phyloP scores from a whole-genome alignment of 2,888 invertebrate genomes.

The Sericinus montela region DNA sequence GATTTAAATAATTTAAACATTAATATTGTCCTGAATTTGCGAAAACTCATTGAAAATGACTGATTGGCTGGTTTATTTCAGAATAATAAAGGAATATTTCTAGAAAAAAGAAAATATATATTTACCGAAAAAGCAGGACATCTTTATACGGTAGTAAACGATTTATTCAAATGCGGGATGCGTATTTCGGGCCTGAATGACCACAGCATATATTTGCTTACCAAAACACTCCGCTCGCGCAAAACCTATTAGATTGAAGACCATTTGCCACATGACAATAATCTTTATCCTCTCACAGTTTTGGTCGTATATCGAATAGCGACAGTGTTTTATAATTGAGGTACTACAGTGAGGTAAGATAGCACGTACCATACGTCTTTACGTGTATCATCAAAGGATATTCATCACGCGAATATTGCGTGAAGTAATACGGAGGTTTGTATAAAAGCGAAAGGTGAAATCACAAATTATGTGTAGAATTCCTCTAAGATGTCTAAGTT shows the following conservation, averaged over 20 bases:
- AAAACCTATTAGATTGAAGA: not conserved
- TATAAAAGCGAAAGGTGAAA: no score
- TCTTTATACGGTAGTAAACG: not conserved
- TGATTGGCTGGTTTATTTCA: no score
- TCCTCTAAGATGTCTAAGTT: no score
- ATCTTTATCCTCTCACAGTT: not conserved
- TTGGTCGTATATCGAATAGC: not conserved
- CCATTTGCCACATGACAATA: not conserved
- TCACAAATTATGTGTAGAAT: no score
- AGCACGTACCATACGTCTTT: conserved; percentile 4
- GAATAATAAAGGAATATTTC: no score
- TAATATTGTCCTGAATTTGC: no score
- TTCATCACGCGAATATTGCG: no score
- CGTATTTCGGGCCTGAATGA: not conserved
- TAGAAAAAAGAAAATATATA: no score
- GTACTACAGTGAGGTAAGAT: not conserved
- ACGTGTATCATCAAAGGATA: not conserved
- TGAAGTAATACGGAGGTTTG: no score
- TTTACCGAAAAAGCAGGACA: not conserved
- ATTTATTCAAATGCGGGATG: no score
- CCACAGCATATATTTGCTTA: not conserved
- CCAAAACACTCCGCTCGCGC: not conserved
- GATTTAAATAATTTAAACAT: no score
- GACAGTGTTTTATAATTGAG: not conserved
- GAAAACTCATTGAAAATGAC: no score